Percentiles rank a stretch among this genome's conserved stretches.
Conservation (phyloP, 2,888 invertebrate genomes). For the Melieria picta region DNA sequence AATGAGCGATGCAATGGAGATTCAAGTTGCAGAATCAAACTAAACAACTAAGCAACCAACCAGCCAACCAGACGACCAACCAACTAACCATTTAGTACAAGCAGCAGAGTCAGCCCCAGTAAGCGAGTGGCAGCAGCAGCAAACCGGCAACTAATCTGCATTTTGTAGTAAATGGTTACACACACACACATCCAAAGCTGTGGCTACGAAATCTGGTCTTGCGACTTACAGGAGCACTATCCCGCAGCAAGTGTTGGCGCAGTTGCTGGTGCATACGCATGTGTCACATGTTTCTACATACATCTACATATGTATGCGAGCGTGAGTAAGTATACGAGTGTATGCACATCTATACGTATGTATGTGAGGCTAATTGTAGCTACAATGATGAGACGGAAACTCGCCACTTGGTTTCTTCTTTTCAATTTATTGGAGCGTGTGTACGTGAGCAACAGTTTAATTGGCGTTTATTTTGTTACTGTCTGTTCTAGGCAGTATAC, state of each 20-base stretch:
- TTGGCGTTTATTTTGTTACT: conserved; percentile 15
- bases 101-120: not conserved
- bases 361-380: too few relatives aligned
- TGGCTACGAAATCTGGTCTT: conserved; percentile 24
- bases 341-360: not conserved
- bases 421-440: conserved; percentile 27
- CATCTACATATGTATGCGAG: conserved; percentile 2
- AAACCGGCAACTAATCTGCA: conserved; percentile 10
- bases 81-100: not conserved
- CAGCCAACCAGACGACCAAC: not conserved
- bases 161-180: too few relatives aligned
- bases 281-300: not conserved
- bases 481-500: not conserved
- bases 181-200: too few relatives aligned
- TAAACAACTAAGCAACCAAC: too few relatives aligned
- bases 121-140: not conserved
- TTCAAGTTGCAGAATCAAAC: too few relatives aligned
- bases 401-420: conserved; percentile 13
- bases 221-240: conserved; percentile 22
- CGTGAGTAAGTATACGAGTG: not conserved
- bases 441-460: conserved; percentile 25
- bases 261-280: conserved; percentile 14
- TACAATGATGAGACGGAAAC: too few relatives aligned
- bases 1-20: too few relatives aligned
- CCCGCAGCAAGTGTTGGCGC: conserved; percentile 10